Evolutionary conservation across 2,797 vertebrate genomes (phyloP).

Genomic region (Aphelocoma californica): DNA sequence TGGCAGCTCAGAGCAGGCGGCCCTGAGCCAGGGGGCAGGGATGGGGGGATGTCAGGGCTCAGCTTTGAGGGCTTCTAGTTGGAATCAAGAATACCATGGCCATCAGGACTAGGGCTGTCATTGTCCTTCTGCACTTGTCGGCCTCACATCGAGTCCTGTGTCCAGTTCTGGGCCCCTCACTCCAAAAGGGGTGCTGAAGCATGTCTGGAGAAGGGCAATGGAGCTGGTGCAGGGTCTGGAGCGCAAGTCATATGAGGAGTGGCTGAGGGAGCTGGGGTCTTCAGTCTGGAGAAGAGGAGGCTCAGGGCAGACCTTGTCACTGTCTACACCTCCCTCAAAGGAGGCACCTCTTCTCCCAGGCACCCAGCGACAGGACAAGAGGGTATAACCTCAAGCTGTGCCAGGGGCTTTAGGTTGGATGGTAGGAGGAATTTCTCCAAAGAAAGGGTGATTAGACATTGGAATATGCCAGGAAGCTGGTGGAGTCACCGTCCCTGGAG

Average conservation of each 20-base stretch:
- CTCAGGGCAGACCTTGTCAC: background rate
- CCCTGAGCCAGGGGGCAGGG: background rate
- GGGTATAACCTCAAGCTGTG: background rate
- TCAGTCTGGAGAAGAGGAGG: background rate
- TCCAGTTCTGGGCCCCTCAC: background rate
- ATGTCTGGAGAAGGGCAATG: background rate
- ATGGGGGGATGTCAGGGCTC: fast-evolving
- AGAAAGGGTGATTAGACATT: background rate
- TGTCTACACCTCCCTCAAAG: background rate
- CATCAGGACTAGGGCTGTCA: too few relatives aligned
- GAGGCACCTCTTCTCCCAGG: background rate
- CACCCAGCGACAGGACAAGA: background rate
- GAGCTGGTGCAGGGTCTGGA: background rate
- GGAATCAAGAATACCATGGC: background rate
- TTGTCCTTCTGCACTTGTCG: fast-evolving
- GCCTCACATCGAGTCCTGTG: background rate
- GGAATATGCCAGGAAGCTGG: background rate
- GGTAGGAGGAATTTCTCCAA: background rate
- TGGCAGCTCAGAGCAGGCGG: background rate
- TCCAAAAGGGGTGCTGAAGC: background rate
- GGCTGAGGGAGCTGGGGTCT: background rate
- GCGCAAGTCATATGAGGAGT: background rate
- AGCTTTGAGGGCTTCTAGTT: background rate
- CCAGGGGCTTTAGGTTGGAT: background rate
- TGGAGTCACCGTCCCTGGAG: too few relatives aligned